Evolutionary conservation across 2,888 invertebrate species (phyloP).

Genomic region (Selenia dentaria): DNA sequence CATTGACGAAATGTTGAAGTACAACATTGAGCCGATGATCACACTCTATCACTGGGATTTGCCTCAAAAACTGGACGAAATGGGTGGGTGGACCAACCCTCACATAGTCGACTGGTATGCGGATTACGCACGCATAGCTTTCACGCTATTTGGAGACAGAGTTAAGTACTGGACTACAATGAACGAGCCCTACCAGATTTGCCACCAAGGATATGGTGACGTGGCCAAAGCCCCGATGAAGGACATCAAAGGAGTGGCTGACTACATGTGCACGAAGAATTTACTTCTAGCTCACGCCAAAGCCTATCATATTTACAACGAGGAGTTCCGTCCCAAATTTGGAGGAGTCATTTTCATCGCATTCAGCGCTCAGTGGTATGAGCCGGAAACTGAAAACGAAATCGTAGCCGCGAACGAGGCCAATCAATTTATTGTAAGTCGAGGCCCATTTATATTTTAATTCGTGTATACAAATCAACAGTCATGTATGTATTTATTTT

Average conservation of each 20-base stretch:
- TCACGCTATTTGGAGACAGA: slow-evolving; percentile 67
- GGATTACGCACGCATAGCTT: slow-evolving; percentile 66
- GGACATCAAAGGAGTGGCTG: slow-evolving; percentile 65
- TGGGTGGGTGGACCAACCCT: slow-evolving; percentile 78
- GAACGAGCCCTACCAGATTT: slow-evolving; percentile 73
- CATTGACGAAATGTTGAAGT: slow-evolving; percentile 83
- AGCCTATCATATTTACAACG: slow-evolving; percentile 62
- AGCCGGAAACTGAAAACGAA: slow-evolving; percentile 59
- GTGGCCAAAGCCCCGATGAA: slow-evolving; percentile 48
- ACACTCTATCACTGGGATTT: slow-evolving; percentile 80
- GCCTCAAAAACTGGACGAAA: slow-evolving; percentile 72
- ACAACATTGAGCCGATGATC: slow-evolving; percentile 84
- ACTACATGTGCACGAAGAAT: slow-evolving; percentile 74
- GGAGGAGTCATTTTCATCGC: slow-evolving; percentile 68
- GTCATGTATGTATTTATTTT: slow-evolving; percentile 16
- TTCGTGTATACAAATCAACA: background rate
- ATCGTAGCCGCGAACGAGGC: slow-evolving; percentile 75
- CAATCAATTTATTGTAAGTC: slow-evolving; percentile 70
- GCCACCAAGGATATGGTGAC: slow-evolving; percentile 65
- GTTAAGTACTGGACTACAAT: slow-evolving; percentile 82
- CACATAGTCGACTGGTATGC: slow-evolving; percentile 66
- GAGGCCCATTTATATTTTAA: background rate
- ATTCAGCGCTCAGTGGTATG: slow-evolving; percentile 81
- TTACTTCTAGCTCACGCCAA: slow-evolving; percentile 81
- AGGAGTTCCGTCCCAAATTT: slow-evolving; percentile 54